Evolutionary conservation across 1,140 invertebrate genomes (phyloP), one percentile per base, ranked within the genome.

Genomic region (Heliconius nattereri): DNA sequence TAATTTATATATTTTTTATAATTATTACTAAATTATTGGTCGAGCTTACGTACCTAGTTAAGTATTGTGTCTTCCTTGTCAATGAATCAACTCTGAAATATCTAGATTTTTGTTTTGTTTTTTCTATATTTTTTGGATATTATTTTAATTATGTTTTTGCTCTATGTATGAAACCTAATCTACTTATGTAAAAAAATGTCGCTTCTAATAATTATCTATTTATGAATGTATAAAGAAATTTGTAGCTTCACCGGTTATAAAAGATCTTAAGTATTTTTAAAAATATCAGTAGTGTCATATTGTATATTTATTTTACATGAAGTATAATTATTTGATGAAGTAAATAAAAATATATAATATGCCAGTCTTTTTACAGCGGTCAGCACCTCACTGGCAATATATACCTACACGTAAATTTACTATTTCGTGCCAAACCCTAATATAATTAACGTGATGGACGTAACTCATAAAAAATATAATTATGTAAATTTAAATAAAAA

Each of bases 1-100:
- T 66, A 26, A 29, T 66, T 40, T 70, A 71, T 74, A 75, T 77
- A 73, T 32, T 77, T 66, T 77, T 52, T 49, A 49, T 74, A 71
- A 70, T 77, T 83, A 83, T 80, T 80, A 78, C 78, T 37, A 82
- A 84, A 85, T 87, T 86, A 85, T 91, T 88, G 86, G 86, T 90
- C 90, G 91, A 93, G 90, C 91, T 92, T 92, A 92, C 76, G 90
- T 91, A 66, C 13, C 60, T 66, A 91, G 86, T 81, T 90, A 91
- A 88, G 85, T 66, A 23, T 83, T 73, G 23, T 75, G 78, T 79
- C 78, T 79, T 79, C 73, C 78, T 75, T 29, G 60, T 29, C 26
- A 23, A 57, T 57, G 54, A 23, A 57, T n/a, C 54, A 66, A 66
- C 60, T 66, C 20, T 66, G 60, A 16, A 66, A 66, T 66, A 45